Evolutionary conservation across 2,888 invertebrate species (phyloP), one percentile per base, ranked within the genome.

Genomic region (Clistopyga incitator): DNA sequence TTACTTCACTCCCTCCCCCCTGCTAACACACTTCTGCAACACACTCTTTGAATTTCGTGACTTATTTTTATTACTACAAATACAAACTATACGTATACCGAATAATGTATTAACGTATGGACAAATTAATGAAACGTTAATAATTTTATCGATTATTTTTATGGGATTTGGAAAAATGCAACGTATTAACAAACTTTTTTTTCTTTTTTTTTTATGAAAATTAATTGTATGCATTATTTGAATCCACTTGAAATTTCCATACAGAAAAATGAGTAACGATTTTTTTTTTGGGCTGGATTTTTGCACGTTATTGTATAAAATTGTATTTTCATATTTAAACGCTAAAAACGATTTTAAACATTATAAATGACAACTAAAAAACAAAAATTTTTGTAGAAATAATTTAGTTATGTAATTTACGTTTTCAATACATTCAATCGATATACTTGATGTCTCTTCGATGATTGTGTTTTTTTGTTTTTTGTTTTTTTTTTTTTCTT

Each of bases 1-100:
- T 82, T 70, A 52, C 67, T 68, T 74, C 11, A 18, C 38, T 18
- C 20, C 20, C 64, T 4, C 64, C 38, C 34, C 18, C 64, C 20
- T 11, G 13, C n/a, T n/a, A n/a, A n/a, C 38, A 8, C 18, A 8
- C 0, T 20, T 10, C n/a, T 50, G 3, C 13, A 42, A 64, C 20
- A 20, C 23, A 23, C 20, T 23, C 42, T 15, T 11, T 10, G 20
- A n/a, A 64, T 64, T 61, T 64, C 1, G 2, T n/a, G 10, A 20
- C 3, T 20, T 38, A 20, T 34, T 2, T n/a, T 6, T 10, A 38
- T 64, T 10, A 6, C 11, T 11, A 42, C 2, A 20, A 18, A 34
- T 38, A 18, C 61, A 18, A 11, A 38, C n/a, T n/a, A 8, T 38
- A 6, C 34, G 10, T 38, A n/a, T 38, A 18, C 18, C 4, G 61